Evolutionary conservation across 2,113 vertebrate genomes (phyloP).

Genomic region (Panurus biarmicus): DNA sequence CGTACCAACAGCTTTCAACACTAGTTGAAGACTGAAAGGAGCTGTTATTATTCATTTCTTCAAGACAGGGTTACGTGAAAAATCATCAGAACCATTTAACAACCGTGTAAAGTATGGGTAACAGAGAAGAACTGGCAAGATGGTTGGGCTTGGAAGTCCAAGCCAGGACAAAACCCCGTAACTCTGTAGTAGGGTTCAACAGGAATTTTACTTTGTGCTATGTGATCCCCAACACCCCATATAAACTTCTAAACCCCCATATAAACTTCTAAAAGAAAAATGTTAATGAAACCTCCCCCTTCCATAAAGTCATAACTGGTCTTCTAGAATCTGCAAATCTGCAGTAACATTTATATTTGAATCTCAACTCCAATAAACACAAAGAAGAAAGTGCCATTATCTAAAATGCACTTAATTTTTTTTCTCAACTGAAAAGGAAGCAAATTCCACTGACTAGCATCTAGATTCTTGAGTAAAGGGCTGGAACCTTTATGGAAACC

Average conservation of each 20-base stretch:
- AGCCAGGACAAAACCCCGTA: fast-evolving
- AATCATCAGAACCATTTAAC: conserved; percentile 4
- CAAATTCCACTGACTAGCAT: neutral
- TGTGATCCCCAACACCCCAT: neutral
- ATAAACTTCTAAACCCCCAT: neutral
- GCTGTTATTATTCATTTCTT: neutral
- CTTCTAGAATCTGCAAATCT: neutral
- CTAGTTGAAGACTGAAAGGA: neutral
- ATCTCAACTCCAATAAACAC: neutral
- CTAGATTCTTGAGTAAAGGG: neutral
- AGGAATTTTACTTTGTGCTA: neutral
- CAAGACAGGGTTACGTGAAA: neutral
- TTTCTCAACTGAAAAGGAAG: neutral
- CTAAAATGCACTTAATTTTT: neutral
- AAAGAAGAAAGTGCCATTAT: neutral
- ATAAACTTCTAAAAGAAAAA: neutral
- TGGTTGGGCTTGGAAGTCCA: neutral
- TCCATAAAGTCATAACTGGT: neutral
- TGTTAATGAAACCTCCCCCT: neutral
- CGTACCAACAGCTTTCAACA: neutral
- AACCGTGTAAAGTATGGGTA: neutral
- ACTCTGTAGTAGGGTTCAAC: neutral
- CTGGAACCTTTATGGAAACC: neutral
- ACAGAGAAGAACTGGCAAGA: neutral
- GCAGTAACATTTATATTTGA: neutral